Evolutionary conservation across 2,797 vertebrate genomes (phyloP).

Genomic region (Cyclura pinguis): DNA sequence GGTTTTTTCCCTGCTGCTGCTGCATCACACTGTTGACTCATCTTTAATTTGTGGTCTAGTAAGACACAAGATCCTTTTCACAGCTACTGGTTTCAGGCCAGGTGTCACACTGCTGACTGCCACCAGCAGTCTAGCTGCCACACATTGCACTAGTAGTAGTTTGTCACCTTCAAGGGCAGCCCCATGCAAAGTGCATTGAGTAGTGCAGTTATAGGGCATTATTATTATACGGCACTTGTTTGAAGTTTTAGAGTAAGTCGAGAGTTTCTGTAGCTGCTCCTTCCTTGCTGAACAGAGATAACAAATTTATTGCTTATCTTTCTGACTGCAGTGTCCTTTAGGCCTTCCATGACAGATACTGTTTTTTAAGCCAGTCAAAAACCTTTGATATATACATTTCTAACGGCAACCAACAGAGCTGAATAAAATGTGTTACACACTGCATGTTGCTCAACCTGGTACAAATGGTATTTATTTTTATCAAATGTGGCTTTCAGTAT

Average conservation of each 20-base stretch:
- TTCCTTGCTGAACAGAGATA: background rate
- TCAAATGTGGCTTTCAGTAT: slow-evolving; percentile 57
- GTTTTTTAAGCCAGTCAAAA: background rate
- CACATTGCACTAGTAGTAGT: no score
- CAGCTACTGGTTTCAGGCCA: no score
- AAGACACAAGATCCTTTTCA: no score
- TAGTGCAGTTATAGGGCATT: background rate
- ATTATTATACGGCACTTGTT: background rate
- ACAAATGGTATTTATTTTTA: slow-evolving; percentile 43
- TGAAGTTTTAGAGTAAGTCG: background rate
- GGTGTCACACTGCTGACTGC: no score
- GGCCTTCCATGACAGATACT: background rate
- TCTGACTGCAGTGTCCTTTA: background rate
- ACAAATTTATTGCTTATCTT: background rate
- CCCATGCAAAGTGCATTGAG: no score
- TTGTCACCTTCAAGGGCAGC: no score
- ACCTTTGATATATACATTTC: background rate
- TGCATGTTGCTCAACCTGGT: background rate
- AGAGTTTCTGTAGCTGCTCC: background rate
- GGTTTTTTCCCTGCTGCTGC: no score
- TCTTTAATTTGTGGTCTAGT: no score
- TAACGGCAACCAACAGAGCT: background rate
- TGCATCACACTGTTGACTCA: no score
- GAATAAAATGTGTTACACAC: background rate
- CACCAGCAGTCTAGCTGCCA: no score